Conservation (phyloP, 2,113 vertebrate genomes). For the Cairina moschata region DNA sequence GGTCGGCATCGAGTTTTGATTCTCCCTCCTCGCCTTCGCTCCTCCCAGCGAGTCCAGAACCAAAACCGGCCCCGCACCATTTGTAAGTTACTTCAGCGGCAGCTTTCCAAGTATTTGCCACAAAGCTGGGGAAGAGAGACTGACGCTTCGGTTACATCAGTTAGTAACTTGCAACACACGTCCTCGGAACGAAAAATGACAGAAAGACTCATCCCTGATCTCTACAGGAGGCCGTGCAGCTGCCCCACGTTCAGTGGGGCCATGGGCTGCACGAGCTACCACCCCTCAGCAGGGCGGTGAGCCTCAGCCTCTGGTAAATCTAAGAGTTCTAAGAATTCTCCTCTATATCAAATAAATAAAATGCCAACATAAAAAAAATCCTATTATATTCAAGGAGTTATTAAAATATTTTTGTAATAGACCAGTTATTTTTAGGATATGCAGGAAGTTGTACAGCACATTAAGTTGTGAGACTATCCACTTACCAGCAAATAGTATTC, state of each 20-base stretch:
- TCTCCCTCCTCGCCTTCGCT: neutral
- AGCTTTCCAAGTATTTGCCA: slow-evolving; percentile 29
- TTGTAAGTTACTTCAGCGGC: neutral
- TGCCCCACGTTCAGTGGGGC: neutral
- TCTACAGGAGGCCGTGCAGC: slow-evolving; percentile 28
- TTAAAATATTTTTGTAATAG: slow-evolving; percentile 65
- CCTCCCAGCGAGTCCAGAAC: slow-evolving; percentile 10
- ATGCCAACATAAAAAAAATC: slow-evolving; percentile 48
- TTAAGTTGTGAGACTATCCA: slow-evolving; percentile 63
- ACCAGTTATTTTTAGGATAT: slow-evolving; percentile 58
- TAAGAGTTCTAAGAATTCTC: slow-evolving; percentile 31
- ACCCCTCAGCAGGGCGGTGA: slow-evolving; percentile 6
- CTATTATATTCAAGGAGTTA: slow-evolving; percentile 59
- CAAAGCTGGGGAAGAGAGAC: slow-evolving; percentile 7
- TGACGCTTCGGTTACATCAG: neutral
- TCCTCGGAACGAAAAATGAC: slow-evolving; percentile 46
- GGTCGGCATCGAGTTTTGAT: neutral
- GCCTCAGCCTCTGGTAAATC: slow-evolving; percentile 51
- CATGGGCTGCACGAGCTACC: slow-evolving; percentile 21
- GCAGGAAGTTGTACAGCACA: slow-evolving; percentile 65
- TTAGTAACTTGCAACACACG: slow-evolving; percentile 36
- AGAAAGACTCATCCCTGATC: slow-evolving; percentile 55
- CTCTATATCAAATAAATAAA: slow-evolving; percentile 63
- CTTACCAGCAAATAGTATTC: slow-evolving; percentile 68
- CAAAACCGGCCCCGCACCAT: neutral